Conservation (phyloP, 2,888 invertebrate species). For the Tipula helvola region DNA sequence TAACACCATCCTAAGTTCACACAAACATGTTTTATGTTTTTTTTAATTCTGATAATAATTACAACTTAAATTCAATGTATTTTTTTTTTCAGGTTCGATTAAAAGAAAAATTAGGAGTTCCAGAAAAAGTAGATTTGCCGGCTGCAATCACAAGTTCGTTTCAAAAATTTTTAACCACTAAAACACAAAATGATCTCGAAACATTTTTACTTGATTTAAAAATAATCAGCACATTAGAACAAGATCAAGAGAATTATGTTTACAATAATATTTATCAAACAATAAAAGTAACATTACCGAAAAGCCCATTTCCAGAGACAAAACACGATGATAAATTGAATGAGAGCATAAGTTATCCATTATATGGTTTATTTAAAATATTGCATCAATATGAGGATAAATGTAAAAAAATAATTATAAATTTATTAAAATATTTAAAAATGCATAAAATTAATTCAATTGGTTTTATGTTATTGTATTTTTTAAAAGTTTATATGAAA, state of each 20-base stretch:
- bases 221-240: constrained; percentile 29
- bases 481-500: constrained; percentile 66
- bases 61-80: neutral
- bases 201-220: constrained; percentile 33
- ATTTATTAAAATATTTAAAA: constrained; percentile 70
- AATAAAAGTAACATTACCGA: constrained; percentile 32
- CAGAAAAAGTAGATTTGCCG: constrained; percentile 33
- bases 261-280: constrained; percentile 30
- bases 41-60: neutral
- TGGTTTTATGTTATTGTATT: constrained; percentile 81
- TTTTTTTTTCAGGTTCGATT: constrained; percentile 27
- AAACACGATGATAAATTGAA: constrained; percentile 49
- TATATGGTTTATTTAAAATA: constrained; percentile 80
- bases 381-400: constrained; percentile 65
- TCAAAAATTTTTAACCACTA: constrained; percentile 30
- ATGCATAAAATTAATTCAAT: constrained; percentile 51
- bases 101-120: constrained; percentile 31
- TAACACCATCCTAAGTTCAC: no score
- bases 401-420: constrained; percentile 62
- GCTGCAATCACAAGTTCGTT: constrained; percentile 32
- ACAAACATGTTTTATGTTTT: neutral
- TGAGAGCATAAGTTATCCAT: constrained; percentile 67
- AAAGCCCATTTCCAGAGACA: constrained; percentile 38
- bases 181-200: constrained; percentile 31
- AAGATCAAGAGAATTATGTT: constrained; percentile 34